A percentile compares a stretch with the other conserved stretches of the same genome.
phyloP scores from a whole-genome alignment of 30 jellyfish, hydroid and myxozoan genomes.

The Catostylus mosaicus region DNA sequence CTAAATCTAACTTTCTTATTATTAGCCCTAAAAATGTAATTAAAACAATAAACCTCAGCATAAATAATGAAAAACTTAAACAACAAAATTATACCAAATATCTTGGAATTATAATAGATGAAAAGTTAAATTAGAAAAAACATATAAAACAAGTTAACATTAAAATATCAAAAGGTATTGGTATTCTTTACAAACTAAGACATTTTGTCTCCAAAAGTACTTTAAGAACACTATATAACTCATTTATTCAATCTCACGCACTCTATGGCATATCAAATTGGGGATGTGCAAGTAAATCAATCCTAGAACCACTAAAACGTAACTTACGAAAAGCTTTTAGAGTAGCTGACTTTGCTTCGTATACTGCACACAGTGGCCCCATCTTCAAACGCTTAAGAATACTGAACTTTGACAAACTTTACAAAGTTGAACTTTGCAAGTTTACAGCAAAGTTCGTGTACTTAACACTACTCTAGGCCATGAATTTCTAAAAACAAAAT shows the following conservation, averaged over 20 bases:
- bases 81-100: conserved; percentile 35
- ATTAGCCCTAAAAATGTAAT: conserved; percentile 7
- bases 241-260: conserved; percentile 43
- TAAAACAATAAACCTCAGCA: conserved; percentile 2
- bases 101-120: conserved; percentile 39
- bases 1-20: conserved; percentile 27
- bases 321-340: conserved; percentile 53
- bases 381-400: conserved; percentile 40
- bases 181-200: conserved; percentile 25
- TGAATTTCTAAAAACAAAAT: too few relatives aligned
- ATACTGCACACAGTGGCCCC: too few relatives aligned
- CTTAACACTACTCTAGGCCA: too few relatives aligned
- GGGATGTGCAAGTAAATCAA: conserved; percentile 56
- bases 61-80: conserved; percentile 14
- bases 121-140: conserved; percentile 24
- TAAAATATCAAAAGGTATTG: conserved; percentile 44
- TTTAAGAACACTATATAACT: conserved; percentile 7
- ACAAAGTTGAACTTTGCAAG: conserved; percentile 56
- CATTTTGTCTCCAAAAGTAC: conserved; percentile 22
- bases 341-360: too few relatives aligned
- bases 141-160: conserved; percentile 33
- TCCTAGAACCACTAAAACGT: conserved; percentile 31
- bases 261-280: conserved; percentile 39
- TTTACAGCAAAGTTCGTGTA: too few relatives aligned
- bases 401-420: conserved; percentile 34